These are phyloP conservation scores for Campoletis raptor DNA, from an alignment of 2,888 invertebrate species.

Conservation along the genomic window DNA sequence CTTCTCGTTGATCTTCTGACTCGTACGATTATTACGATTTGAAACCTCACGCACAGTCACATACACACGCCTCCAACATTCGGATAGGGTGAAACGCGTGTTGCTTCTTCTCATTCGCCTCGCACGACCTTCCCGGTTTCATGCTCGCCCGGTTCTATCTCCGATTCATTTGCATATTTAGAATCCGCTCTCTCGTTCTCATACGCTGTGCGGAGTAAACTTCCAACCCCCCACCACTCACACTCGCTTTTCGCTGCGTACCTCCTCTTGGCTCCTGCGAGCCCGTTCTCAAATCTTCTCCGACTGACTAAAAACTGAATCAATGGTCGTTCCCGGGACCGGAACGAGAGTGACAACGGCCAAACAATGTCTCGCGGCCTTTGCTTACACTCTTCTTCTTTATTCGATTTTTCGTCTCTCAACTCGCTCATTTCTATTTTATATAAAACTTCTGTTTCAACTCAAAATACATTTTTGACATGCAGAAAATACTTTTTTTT, in stretches of 20 bases:
- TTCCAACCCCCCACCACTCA: slow-evolving; percentile 66
- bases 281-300: slow-evolving; percentile 78
- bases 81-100: slow-evolving; percentile 3
- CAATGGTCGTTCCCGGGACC: slow-evolving; percentile 67
- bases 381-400: slow-evolving; percentile 3
- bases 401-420: neutral
- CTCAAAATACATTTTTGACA: neutral
- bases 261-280: slow-evolving; percentile 73
- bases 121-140: slow-evolving; percentile 78
- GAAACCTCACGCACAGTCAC: slow-evolving; percentile 24
- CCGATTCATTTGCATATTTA: slow-evolving; percentile 83
- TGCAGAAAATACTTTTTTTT: neutral
- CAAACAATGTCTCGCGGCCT: slow-evolving; percentile 8
- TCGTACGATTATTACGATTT: neutral
- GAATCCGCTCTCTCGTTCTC: slow-evolving; percentile 70
- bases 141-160: slow-evolving; percentile 81
- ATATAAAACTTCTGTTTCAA: neutral
- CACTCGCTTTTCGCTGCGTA: slow-evolving; percentile 60
- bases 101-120: slow-evolving; percentile 53
- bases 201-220: slow-evolving; percentile 27
- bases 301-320: slow-evolving; percentile 81
- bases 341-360: slow-evolving; percentile 15
- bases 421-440: neutral
- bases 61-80: slow-evolving; percentile 22
- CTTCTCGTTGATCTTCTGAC: neutral